phyloP scores from a whole-genome alignment of 2,888 invertebrate species.

The Drosophila fungiperda region DNA sequence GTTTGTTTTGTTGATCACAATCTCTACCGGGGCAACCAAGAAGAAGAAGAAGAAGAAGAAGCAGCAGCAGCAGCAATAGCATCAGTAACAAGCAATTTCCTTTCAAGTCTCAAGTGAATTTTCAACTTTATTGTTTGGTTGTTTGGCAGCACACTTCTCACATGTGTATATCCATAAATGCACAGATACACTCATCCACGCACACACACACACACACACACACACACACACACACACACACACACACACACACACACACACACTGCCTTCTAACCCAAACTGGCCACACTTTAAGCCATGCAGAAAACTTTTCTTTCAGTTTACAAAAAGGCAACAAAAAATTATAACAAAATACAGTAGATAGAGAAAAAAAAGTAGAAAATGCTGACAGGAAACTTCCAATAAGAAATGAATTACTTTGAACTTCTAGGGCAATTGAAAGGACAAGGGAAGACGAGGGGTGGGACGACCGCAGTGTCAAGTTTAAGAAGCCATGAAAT shows the following conservation, averaged over 20 bases:
- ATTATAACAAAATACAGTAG: not conserved
- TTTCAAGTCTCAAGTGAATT: conserved; percentile 60
- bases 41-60: conserved; percentile 24
- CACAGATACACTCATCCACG: conserved; percentile 35
- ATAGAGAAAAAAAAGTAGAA: conserved; percentile 50
- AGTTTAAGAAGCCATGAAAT: conserved; percentile 81
- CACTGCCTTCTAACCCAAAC: conserved; percentile 35
- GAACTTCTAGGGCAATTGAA: conserved; percentile 43
- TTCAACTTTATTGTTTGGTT: conserved; percentile 75
- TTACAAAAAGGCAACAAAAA: conserved; percentile 28
- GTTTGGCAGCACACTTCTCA: conserved; percentile 47
- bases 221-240: not conserved
- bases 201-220: conserved; percentile 50
- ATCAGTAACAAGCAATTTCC: conserved; percentile 50
- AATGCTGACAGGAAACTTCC: conserved; percentile 80
- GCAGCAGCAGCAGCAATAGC: not conserved
- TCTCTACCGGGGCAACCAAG: conserved; percentile 26
- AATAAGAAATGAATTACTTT: conserved; percentile 80
- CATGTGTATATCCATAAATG: conserved; percentile 48
- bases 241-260: conserved; percentile 39
- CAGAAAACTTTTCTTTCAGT: conserved; percentile 63
- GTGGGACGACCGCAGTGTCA: conserved; percentile 69
- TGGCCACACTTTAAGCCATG: conserved; percentile 68
- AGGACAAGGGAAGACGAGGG: not conserved
- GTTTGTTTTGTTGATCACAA: conserved; percentile 43